A percentile compares a stretch with the other conserved stretches of the same genome.
These are phyloP conservation scores for Apus apus DNA, from an alignment of 2,113 vertebrate species.

Conservation along the genomic window DNA sequence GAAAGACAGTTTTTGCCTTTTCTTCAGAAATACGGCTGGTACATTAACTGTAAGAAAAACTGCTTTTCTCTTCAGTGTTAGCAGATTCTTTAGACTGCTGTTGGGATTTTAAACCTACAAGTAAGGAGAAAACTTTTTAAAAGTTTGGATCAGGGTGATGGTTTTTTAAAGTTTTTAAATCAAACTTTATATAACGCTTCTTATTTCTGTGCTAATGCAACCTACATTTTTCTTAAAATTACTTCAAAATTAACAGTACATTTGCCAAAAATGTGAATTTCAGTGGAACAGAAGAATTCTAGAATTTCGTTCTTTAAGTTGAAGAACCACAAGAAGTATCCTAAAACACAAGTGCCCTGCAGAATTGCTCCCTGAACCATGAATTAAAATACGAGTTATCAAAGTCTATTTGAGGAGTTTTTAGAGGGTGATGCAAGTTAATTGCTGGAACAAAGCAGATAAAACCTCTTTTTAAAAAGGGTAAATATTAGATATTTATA, in stretches of 20 bases:
- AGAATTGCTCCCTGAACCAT: background rate
- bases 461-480: background rate
- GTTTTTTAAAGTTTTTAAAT: background rate
- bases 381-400: background rate
- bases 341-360: background rate
- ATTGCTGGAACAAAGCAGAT: background rate
- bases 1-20: background rate
- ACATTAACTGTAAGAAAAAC: background rate
- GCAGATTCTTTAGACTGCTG: background rate
- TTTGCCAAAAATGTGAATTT: background rate
- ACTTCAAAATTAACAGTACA: background rate
- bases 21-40: background rate
- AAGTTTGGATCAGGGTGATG: background rate
- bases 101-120: background rate
- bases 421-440: background rate
- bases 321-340: background rate
- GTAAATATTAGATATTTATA: conserved; percentile 13
- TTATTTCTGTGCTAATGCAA: background rate
- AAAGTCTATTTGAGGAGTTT: background rate
- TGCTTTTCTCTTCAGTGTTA: background rate
- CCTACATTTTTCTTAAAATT: background rate
- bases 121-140: background rate
- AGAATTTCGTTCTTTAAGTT: background rate
- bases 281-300: background rate
- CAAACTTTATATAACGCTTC: background rate